Conservation (phyloP, 1,140 invertebrate genomes). For the Polypedilum pembai region DNA sequence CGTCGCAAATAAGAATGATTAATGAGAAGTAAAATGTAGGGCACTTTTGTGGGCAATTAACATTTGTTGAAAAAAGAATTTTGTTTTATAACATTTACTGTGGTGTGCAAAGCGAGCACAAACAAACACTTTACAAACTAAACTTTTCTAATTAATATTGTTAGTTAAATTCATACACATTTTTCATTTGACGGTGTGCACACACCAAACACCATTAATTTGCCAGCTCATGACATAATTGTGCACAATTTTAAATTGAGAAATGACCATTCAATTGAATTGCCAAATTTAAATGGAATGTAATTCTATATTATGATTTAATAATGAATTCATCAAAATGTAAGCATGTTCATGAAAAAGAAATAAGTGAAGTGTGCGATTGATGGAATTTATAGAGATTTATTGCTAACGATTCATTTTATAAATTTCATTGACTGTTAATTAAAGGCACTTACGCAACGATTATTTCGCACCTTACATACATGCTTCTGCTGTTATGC, state of each 20-base stretch:
- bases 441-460: background rate
- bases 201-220: background rate
- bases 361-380: background rate
- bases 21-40: background rate
- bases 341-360: background rate
- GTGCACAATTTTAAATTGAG: background rate
- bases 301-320: background rate
- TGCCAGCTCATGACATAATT: background rate
- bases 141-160: constrained; percentile 8
- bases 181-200: background rate
- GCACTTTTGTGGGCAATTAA: constrained; percentile 3
- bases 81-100: background rate
- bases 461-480: background rate
- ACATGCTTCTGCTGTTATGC: background rate
- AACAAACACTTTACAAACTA: background rate
- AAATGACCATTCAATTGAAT: background rate
- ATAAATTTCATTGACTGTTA: background rate
- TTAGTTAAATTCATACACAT: background rate
- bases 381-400: constrained; percentile 7
- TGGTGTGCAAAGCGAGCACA: no score
- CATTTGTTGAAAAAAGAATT: background rate
- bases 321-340: background rate
- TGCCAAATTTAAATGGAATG: background rate
- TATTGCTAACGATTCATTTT: background rate
- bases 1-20: constrained; percentile 5